Evolutionary conservation across 2,888 invertebrate genomes (phyloP).

Genomic region (Exocentrus adspersus): DNA sequence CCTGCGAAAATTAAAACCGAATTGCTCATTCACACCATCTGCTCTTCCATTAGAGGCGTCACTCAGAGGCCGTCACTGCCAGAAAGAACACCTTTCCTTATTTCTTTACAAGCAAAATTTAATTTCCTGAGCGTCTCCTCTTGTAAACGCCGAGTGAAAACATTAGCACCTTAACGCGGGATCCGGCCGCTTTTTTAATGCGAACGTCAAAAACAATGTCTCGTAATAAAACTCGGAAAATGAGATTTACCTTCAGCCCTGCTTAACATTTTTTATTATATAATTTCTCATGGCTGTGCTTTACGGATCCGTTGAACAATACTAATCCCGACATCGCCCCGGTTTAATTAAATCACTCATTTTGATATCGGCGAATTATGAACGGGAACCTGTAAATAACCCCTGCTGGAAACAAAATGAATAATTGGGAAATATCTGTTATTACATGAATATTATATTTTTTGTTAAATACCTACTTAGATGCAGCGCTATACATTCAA

Average conservation of each 20-base stretch:
- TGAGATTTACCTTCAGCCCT: slow-evolving; percentile 50
- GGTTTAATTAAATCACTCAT: slow-evolving; percentile 26
- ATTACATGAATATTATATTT: no score
- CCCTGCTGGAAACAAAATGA: neutral
- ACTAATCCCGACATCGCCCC: slow-evolving; percentile 21
- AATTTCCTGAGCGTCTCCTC: slow-evolving; percentile 64
- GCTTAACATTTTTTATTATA: slow-evolving; percentile 42
- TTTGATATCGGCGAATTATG: slow-evolving; percentile 17
- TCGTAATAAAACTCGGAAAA: slow-evolving; percentile 52
- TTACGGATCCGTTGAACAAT: slow-evolving; percentile 31
- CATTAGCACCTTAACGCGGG: slow-evolving; percentile 62
- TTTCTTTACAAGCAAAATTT: slow-evolving; percentile 64
- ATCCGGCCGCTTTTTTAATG: slow-evolving; percentile 58
- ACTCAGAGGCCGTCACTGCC: slow-evolving; percentile 59
- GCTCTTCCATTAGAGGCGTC: slow-evolving; percentile 63
- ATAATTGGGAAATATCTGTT: no score
- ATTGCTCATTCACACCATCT: slow-evolving; percentile 65
- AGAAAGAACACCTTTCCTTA: slow-evolving; percentile 64
- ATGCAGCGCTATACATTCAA: no score
- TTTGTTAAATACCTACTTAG: no score
- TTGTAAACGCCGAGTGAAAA: slow-evolving; percentile 60
- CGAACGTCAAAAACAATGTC: slow-evolving; percentile 61
- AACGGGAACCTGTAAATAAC: neutral
- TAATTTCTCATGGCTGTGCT: slow-evolving; percentile 38
- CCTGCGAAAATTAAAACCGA: slow-evolving; percentile 65